phyloP scores from a whole-genome alignment of 2,113 vertebrate genomes.

The Electrona antarctica region DNA sequence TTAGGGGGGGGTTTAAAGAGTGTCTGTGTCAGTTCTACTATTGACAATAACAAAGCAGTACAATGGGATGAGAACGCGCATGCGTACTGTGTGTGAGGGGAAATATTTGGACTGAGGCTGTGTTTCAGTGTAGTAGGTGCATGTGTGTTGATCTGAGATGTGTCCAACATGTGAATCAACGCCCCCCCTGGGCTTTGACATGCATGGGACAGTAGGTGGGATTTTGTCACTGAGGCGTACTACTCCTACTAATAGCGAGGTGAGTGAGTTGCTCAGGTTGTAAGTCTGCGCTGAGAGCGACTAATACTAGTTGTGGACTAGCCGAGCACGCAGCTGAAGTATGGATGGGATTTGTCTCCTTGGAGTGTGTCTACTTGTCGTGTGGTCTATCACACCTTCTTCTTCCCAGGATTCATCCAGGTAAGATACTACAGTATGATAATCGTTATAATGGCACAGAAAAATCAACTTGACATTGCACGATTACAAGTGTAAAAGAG shows the following conservation, averaged over 20 bases:
- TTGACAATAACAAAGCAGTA: too few species aligned
- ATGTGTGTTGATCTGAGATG: background rate
- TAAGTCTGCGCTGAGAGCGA: background rate
- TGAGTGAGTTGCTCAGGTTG: background rate
- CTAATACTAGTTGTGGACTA: background rate
- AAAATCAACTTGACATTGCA: too few species aligned
- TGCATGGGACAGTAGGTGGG: slow-evolving; percentile 33
- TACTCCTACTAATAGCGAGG: background rate
- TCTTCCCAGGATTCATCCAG: slow-evolving; percentile 26
- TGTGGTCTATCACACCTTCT: slow-evolving; percentile 15
- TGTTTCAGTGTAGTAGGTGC: slow-evolving; percentile 13
- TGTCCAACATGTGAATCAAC: background rate
- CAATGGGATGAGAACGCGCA: background rate
- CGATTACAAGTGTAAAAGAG: too few species aligned
- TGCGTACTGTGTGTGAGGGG: background rate
- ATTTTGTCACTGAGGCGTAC: slow-evolving; percentile 10
- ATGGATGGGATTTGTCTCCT: slow-evolving; percentile 53
- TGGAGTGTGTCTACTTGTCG: slow-evolving; percentile 37
- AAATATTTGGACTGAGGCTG: slow-evolving; percentile 27
- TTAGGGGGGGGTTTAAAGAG: slow-evolving; percentile 37
- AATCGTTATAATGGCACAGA: background rate
- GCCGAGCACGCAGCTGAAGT: background rate
- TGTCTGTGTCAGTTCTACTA: background rate
- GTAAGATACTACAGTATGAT: slow-evolving; percentile 24
- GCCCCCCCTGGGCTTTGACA: background rate